These are phyloP conservation scores for Hippocampus comes DNA, from an alignment of 2,113 vertebrate genomes.

Conservation along the genomic window DNA sequence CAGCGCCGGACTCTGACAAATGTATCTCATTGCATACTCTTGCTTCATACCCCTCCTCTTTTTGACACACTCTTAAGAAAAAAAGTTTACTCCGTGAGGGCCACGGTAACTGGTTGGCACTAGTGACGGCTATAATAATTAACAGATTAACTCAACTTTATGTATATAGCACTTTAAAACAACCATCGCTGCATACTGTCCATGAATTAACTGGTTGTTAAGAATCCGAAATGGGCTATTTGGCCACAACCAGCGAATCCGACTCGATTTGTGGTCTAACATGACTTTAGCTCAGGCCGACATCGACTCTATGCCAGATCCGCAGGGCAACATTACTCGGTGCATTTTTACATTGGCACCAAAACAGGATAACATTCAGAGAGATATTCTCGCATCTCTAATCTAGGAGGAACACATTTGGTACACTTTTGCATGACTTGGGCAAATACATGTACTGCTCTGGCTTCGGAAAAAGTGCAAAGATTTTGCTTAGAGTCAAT, in stretches of 20 bases:
- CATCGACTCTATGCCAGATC: not conserved
- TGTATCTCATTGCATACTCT: slow-evolving; percentile 21
- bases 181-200: too few relatives aligned
- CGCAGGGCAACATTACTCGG: too few relatives aligned
- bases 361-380: not conserved
- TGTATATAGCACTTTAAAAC: too few relatives aligned
- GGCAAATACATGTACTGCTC: not conserved
- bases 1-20: slow-evolving; percentile 31
- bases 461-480: not conserved
- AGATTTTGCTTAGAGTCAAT: not conserved
- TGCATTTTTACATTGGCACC: not conserved
- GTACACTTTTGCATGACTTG: too few relatives aligned
- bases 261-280: not conserved
- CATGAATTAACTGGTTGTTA: not conserved
- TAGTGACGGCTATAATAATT: not conserved
- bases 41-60: slow-evolving; percentile 19
- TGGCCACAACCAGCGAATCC: not conserved
- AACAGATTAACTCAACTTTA: too few relatives aligned
- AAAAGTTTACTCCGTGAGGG: slow-evolving; percentile 5
- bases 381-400: not conserved
- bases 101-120: not conserved
- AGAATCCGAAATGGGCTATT: not conserved
- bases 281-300: not conserved
- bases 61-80: slow-evolving; percentile 5
- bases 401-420: not conserved